phyloP scores from a whole-genome alignment of 2,888 invertebrate genomes.

The Actias luna region DNA sequence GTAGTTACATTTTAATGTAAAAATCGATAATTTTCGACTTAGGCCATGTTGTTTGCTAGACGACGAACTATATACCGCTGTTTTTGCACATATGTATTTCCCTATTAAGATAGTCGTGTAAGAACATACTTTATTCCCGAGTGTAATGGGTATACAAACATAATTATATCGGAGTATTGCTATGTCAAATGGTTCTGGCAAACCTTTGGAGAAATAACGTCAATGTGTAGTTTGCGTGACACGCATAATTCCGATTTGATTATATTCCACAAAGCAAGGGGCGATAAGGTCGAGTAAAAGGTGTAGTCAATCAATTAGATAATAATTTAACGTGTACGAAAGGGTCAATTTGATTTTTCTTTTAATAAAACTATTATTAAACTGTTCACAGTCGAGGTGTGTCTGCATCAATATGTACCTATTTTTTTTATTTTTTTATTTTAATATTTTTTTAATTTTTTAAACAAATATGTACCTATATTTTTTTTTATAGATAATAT shows the following conservation, averaged over 20 bases:
- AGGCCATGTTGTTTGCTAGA: too few relatives aligned
- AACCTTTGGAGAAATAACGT: neutral
- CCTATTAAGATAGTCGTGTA: neutral
- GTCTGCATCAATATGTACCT: neutral
- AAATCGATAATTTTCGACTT: too few relatives aligned
- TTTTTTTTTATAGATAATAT: too few relatives aligned
- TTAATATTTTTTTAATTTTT: too few relatives aligned
- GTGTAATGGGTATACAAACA: neutral
- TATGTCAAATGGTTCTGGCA: neutral
- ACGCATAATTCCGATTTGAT: conserved; percentile 5
- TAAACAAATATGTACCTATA: too few relatives aligned
- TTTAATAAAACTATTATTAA: neutral
- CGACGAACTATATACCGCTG: neutral
- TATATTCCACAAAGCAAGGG: neutral
- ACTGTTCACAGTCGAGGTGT: neutral
- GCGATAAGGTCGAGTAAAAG: conserved; percentile 8
- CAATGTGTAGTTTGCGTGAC: conserved; percentile 4
- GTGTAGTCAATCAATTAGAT: conserved; percentile 17
- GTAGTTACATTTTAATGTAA: too few relatives aligned
- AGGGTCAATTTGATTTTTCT: neutral
- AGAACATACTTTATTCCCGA: neutral
- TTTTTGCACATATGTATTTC: neutral
- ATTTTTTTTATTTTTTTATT: too few relatives aligned
- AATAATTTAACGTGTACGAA: neutral
- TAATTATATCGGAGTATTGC: neutral